Evolutionary conservation across 37 sponge, comb jelly and placozoan species (phyloP).

Genomic region (Bolinopsis microptera): DNA sequence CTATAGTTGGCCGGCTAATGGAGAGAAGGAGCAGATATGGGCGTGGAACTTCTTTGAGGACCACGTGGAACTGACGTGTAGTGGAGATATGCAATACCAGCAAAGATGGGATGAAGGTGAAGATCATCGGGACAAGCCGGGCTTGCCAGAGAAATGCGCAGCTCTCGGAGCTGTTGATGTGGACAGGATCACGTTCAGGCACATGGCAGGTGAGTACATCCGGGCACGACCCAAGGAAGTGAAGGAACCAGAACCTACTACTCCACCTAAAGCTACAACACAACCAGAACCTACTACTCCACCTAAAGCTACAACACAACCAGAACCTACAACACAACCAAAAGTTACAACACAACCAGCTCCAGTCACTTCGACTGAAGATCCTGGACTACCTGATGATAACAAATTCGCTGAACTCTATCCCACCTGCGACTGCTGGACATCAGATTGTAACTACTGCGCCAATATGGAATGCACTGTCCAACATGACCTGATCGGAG

Average conservation of each 20-base stretch:
- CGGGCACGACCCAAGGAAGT: neutral
- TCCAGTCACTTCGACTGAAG: neutral
- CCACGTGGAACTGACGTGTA: neutral
- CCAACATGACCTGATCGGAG: neutral
- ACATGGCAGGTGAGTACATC: neutral
- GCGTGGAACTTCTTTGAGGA: constrained; percentile 3
- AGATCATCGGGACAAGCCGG: neutral
- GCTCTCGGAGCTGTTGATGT: neutral
- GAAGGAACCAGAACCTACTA: neutral
- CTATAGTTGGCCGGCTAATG: neutral
- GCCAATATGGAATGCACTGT: neutral
- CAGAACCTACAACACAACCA: neutral
- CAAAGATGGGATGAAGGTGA: neutral
- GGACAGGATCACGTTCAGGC: neutral
- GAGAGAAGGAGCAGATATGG: neutral
- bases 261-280: too few species aligned
- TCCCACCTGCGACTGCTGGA: constrained; percentile 8
- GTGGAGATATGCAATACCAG: neutral
- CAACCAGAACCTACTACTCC: too few species aligned
- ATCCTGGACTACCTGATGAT: neutral
- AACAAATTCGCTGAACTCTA: neutral
- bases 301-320: too few species aligned
- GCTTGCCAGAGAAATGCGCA: neutral
- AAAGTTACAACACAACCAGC: neutral
- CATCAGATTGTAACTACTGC: neutral